These are phyloP conservation scores for Galeopsomyia nigrocyanea DNA, from an alignment of 2,888 invertebrate genomes.

Conservation along the genomic window DNA sequence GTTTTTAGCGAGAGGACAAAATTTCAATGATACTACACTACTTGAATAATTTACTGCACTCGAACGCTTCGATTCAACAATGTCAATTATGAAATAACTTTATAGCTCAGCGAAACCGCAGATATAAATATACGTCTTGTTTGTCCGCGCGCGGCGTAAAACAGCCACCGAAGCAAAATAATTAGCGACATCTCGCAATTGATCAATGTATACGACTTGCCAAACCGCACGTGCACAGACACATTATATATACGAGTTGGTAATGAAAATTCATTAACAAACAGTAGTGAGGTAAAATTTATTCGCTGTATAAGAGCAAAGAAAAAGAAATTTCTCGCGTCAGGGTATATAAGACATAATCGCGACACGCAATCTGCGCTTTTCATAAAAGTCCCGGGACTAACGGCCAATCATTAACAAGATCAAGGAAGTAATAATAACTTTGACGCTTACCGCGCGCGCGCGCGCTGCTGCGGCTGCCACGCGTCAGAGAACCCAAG, in stretches of 20 bases:
- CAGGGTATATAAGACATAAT: conserved; percentile 7
- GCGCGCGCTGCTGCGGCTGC: not conserved
- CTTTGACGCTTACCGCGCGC: conserved; percentile 37
- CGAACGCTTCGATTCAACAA: no score
- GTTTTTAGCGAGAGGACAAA: no score
- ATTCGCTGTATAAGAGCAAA: not conserved
- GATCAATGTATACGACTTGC: no score
- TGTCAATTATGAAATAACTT: no score
- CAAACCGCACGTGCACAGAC: no score
- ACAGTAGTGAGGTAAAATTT: not conserved
- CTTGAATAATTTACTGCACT: no score
- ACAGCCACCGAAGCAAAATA: no score
- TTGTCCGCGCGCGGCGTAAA: no score
- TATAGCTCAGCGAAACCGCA: no score
- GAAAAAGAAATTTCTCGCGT: conserved; percentile 12
- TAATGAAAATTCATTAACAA: conserved; percentile 22
- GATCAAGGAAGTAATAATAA: conserved; percentile 49
- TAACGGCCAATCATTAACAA: conserved; percentile 44
- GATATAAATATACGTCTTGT: no score
- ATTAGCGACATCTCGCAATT: no score
- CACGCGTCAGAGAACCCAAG: not conserved
- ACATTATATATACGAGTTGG: not conserved
- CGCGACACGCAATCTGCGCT: conserved; percentile 19
- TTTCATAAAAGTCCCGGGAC: conserved; percentile 16
- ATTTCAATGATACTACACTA: no score